Conservation (phyloP, 2,113 vertebrate genomes). For the Brienomyrus longianalis region DNA sequence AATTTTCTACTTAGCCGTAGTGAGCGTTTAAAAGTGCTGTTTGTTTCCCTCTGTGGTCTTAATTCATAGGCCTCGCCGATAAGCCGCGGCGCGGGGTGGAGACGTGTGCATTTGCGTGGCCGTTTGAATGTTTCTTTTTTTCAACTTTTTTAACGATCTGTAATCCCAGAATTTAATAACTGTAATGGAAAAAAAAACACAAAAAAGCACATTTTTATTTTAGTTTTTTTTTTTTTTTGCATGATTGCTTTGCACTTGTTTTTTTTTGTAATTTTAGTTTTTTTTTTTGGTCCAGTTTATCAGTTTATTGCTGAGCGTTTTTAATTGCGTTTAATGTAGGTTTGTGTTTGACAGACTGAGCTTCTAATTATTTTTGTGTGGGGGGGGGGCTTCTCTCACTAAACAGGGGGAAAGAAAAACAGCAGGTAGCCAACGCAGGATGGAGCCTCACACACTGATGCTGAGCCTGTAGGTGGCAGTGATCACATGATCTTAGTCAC, state of each 20-base stretch:
- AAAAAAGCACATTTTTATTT: conserved; percentile 30
- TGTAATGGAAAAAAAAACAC: conserved; percentile 43
- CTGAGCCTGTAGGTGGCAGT: neutral
- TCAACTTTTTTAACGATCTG: conserved; percentile 59
- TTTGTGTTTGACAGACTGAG: neutral
- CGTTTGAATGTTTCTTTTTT: conserved; percentile 33
- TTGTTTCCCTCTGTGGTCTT: conserved; percentile 77
- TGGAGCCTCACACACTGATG: neutral
- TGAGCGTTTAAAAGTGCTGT: conserved; percentile 72
- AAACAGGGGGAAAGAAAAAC: neutral
- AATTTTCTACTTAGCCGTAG: conserved; percentile 88
- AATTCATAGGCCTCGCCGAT: conserved; percentile 68
- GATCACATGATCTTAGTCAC: neutral
- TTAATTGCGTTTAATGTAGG: neutral
- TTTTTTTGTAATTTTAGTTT: neutral
- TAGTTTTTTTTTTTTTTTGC: conserved; percentile 28
- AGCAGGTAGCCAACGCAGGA: neutral
- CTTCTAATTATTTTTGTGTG: neutral
- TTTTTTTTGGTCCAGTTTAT: neutral
- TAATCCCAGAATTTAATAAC: conserved; percentile 52
- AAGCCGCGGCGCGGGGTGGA: conserved; percentile 53
- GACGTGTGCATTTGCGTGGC: conserved; percentile 54
- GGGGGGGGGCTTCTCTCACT: neutral
- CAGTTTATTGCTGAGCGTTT: neutral
- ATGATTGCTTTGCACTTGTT: neutral